phyloP scores from a whole-genome alignment of 2,888 invertebrate genomes.

The Coleophora flavipennella region DNA sequence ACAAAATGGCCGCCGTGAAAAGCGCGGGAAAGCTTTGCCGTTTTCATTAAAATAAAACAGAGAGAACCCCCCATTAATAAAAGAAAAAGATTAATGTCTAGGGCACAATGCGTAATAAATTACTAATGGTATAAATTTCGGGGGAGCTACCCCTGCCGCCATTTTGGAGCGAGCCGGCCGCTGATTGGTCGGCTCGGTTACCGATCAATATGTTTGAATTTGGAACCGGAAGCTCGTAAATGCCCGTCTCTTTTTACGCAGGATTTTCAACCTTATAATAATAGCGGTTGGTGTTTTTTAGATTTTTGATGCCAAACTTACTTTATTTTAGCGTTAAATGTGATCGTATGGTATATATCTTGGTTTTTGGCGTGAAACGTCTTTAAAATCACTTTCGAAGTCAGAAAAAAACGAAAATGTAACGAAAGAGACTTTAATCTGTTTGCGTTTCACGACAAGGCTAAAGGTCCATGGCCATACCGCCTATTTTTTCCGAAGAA shows the following conservation, averaged over 20 bases:
- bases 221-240: slow-evolving; percentile 20
- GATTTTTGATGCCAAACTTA: background rate
- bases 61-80: slow-evolving; percentile 58
- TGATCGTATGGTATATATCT: too few relatives aligned
- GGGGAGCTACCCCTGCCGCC: slow-evolving; percentile 52
- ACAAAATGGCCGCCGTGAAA: slow-evolving; percentile 49
- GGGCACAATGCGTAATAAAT: slow-evolving; percentile 68
- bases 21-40: slow-evolving; percentile 36
- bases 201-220: slow-evolving; percentile 51
- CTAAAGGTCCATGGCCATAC: too few relatives aligned
- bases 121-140: slow-evolving; percentile 54
- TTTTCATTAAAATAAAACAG: slow-evolving; percentile 70
- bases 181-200: slow-evolving; percentile 49
- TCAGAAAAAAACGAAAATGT: too few relatives aligned
- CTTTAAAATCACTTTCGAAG: too few relatives aligned
- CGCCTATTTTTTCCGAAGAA: too few relatives aligned
- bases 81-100: slow-evolving; percentile 69
- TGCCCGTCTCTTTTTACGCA: background rate
- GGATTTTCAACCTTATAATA: background rate
- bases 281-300: background rate
- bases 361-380: too few relatives aligned
- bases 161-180: slow-evolving; percentile 37
- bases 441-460: too few relatives aligned
- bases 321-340: too few relatives aligned
- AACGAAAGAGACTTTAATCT: too few relatives aligned